Conservation (phyloP, 2,113 vertebrate genomes). For the Corythoichthys intestinalis region DNA sequence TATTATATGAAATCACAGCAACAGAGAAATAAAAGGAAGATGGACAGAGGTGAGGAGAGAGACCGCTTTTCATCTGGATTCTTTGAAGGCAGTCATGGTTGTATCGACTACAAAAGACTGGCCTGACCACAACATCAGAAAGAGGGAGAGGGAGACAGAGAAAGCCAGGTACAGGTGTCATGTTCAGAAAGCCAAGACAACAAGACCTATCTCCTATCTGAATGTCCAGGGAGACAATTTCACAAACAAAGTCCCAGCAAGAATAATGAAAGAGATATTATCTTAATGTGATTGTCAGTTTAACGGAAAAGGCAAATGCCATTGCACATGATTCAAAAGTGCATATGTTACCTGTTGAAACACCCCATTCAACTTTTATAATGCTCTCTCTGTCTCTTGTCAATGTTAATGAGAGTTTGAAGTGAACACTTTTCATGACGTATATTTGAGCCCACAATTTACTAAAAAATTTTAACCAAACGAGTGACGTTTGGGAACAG, state of each 20-base stretch:
- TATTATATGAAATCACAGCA: constrained; percentile 55
- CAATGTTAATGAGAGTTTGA: not conserved
- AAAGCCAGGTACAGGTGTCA: constrained; percentile 51
- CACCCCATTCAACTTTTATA: not conserved
- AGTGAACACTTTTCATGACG: no score
- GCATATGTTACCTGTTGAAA: not conserved
- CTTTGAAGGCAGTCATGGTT: constrained; percentile 65
- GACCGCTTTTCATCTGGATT: constrained; percentile 67
- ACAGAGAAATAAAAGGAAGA: constrained; percentile 49
- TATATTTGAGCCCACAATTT: no score
- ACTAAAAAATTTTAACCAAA: no score
- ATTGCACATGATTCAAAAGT: constrained; percentile 10
- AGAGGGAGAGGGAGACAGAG: constrained; percentile 18
- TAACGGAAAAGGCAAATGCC: constrained; percentile 9
- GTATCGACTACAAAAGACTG: constrained; percentile 60
- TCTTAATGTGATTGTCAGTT: constrained; percentile 11
- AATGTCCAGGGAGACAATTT: constrained; percentile 34
- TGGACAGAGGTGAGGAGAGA: constrained; percentile 68
- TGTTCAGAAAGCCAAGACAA: constrained; percentile 52
- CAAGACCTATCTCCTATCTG: constrained; percentile 46
- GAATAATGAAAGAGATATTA: constrained; percentile 25
- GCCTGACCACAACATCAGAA: constrained; percentile 47
- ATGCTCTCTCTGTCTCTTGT: not conserved
- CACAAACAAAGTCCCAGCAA: constrained; percentile 37
- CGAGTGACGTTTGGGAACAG: no score